A percentile compares a stretch with the other conserved stretches of the same genome.
phyloP scores from a whole-genome alignment of 2,797 vertebrate genomes.

The Bryconaethiops microstoma region DNA sequence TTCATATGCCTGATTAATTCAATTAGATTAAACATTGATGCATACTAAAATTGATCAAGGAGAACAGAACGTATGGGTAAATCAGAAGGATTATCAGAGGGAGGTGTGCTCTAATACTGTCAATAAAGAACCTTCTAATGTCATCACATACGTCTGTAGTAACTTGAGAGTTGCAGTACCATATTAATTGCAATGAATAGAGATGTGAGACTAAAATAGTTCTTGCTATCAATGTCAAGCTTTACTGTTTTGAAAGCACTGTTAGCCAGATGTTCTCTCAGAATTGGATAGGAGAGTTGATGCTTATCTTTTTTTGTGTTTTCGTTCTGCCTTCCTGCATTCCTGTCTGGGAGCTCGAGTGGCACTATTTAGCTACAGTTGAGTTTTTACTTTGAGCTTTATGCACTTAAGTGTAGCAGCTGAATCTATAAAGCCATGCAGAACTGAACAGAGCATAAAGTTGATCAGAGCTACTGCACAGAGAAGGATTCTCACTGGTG shows the following conservation, averaged over 20 bases:
- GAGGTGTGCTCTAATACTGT: neutral
- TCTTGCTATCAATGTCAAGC: neutral
- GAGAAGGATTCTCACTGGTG: neutral
- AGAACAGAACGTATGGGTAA: neutral
- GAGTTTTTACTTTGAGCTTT: neutral
- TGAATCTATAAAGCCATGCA: neutral
- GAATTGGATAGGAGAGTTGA: neutral
- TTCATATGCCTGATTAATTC: neutral
- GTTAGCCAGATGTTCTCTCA: neutral
- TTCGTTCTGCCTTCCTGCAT: neutral
- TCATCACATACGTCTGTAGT: neutral
- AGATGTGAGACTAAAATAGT: neutral
- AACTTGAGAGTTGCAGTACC: neutral
- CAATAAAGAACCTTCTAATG: neutral
- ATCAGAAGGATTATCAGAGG: neutral
- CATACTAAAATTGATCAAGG: neutral
- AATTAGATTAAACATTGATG: neutral
- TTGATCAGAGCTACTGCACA: neutral
- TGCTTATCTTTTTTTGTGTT: neutral
- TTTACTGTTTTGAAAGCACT: neutral
- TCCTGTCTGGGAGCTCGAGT: neutral
- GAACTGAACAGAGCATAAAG: neutral
- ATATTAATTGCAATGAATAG: neutral
- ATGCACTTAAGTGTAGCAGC: neutral
- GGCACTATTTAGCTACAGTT: neutral